Percentiles rank a stretch among this genome's conserved stretches.
These are phyloP conservation scores for Vireo griseus DNA, from an alignment of 2,797 vertebrate genomes.

Conservation along the genomic window DNA sequence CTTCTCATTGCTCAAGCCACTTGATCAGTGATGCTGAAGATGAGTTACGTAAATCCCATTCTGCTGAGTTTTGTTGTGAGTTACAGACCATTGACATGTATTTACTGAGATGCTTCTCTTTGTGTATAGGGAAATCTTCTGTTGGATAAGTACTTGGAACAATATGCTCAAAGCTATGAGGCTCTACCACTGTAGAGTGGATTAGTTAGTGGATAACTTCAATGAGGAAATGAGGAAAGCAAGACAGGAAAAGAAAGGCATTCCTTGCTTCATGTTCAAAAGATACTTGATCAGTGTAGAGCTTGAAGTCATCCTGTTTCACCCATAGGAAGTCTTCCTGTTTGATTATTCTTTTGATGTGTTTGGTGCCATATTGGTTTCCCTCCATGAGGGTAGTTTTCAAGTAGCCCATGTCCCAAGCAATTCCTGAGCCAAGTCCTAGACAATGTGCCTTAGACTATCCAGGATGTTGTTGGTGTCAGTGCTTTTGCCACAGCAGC, in stretches of 20 bases:
- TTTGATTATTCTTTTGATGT: neutral
- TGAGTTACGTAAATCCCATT: neutral
- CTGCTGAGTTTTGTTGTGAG: neutral
- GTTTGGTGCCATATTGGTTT: neutral
- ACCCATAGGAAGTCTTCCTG: neutral
- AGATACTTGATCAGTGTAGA: neutral
- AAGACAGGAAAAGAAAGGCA: neutral
- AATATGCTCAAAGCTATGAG: neutral
- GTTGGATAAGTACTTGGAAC: neutral
- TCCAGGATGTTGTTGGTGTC: neutral
- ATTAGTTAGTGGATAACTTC: neutral
- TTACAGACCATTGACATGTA: neutral
- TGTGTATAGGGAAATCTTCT: neutral
- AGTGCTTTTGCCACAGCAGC: neutral
- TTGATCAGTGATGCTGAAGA: conserved; percentile 28
- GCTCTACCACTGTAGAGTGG: neutral
- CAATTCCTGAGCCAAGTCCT: neutral
- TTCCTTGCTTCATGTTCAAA: neutral
- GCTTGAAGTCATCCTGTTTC: neutral
- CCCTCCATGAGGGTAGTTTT: neutral
- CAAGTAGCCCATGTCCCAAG: neutral
- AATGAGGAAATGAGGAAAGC: neutral
- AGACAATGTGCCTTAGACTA: rapidly evolving
- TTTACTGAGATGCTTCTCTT: neutral
- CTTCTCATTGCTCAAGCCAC: neutral